Evolutionary conservation across 2,113 vertebrate genomes (phyloP).

Genomic region (Pituophis catenifer): DNA sequence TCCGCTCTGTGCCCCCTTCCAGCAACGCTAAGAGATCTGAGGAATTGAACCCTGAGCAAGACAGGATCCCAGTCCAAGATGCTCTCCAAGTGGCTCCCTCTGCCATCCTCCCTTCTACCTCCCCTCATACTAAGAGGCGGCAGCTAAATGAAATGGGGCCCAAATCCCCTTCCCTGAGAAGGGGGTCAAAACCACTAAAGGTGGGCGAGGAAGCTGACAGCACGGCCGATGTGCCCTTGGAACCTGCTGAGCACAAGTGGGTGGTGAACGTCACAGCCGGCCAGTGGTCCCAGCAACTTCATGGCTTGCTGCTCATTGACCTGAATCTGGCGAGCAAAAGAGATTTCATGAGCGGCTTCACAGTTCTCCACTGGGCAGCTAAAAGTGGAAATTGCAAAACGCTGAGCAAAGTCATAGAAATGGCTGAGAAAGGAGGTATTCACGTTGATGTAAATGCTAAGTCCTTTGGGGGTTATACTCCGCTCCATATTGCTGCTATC

Average conservation of each 20-base stretch:
- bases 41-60: neutral
- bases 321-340: slow-evolving; percentile 78
- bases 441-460: slow-evolving; percentile 77
- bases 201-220: slow-evolving; percentile 65
- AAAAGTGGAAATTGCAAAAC: slow-evolving; percentile 85
- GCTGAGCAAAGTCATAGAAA: slow-evolving; percentile 75
- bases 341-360: slow-evolving; percentile 92
- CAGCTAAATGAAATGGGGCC: slow-evolving; percentile 24
- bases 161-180: slow-evolving; percentile 61
- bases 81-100: neutral
- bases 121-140: slow-evolving; percentile 45
- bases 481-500: slow-evolving; percentile 86
- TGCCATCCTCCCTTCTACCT: neutral
- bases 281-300: slow-evolving; percentile 80
- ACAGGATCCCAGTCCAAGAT: neutral
- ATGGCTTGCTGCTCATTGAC: slow-evolving; percentile 84
- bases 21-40: slow-evolving; percentile 20
- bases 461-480: slow-evolving; percentile 85
- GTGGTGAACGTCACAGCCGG: slow-evolving; percentile 78
- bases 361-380: slow-evolving; percentile 91
- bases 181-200: slow-evolving; percentile 58
- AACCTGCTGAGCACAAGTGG: slow-evolving; percentile 84
- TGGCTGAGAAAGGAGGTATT: slow-evolving; percentile 62
- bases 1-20: slow-evolving; percentile 68
- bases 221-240: slow-evolving; percentile 70